Conservation (phyloP, 1,140 invertebrate species). For the Tetraneura akinire region DNA sequence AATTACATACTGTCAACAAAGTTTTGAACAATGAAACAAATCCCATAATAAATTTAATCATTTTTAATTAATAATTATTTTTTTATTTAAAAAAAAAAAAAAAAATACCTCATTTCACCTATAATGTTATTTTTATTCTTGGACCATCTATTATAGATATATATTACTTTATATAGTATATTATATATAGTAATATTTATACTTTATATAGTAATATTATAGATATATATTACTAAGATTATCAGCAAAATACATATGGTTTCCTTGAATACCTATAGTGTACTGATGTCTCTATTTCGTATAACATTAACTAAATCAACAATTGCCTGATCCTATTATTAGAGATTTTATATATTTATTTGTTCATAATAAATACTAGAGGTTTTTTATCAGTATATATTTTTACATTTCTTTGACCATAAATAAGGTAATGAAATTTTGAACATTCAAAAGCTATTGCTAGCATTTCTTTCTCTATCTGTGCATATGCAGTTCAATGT, state of each 20-base stretch:
- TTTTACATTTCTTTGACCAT: no score
- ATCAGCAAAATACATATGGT: slow-evolving; percentile 55
- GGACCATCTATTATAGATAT: not conserved
- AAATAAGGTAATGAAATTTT: slow-evolving; percentile 57
- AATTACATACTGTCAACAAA: not conserved
- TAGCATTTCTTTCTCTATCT: slow-evolving; percentile 59
- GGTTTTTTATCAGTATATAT: no score
- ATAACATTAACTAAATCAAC: slow-evolving; percentile 53
- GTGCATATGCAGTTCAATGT: slow-evolving; percentile 56
- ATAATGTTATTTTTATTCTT: no score
- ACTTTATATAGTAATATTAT: not conserved
- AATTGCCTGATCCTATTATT: no score
- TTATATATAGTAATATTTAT: no score
- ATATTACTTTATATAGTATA: not conserved
- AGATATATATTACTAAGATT: slow-evolving; percentile 14
- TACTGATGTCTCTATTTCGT: slow-evolving; percentile 57
- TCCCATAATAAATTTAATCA: slow-evolving; percentile 13
- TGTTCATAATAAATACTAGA: no score
- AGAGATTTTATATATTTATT: no score
- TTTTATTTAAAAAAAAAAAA: not conserved
- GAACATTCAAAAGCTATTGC: slow-evolving; percentile 57
- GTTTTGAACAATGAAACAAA: slow-evolving; percentile 1
- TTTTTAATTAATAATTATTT: slow-evolving; percentile 24
- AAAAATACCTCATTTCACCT: not conserved
- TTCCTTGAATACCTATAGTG: slow-evolving; percentile 56